These are phyloP conservation scores for Vicugna pacos DNA, from an alignment of 2,113 vertebrate species.

Conservation along the genomic window DNA sequence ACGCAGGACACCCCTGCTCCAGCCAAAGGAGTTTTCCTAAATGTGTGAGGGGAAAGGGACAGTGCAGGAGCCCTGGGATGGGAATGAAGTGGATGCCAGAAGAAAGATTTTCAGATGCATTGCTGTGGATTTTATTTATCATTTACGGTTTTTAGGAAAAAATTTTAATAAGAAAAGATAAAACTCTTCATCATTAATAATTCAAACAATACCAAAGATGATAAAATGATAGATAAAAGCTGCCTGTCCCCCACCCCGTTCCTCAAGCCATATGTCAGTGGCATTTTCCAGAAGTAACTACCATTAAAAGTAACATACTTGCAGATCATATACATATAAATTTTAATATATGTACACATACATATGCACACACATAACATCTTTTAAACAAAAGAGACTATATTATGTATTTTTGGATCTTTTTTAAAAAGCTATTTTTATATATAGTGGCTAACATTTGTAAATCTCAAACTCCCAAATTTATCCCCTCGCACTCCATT, in stretches of 20 bases:
- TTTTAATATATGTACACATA: not conserved
- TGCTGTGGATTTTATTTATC: not conserved
- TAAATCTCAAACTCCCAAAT: no score
- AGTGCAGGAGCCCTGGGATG: not conserved
- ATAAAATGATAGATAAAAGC: not conserved
- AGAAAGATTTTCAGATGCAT: not conserved
- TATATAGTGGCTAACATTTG: no score
- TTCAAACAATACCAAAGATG: not conserved
- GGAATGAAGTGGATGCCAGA: not conserved
- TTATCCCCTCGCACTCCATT: no score
- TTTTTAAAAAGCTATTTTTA: no score
- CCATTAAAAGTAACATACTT: not conserved
- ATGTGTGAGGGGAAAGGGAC: not conserved
- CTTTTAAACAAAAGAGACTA: not conserved
- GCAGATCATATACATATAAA: not conserved
- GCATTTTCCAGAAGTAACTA: constrained; percentile 20
- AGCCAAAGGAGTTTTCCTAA: not conserved
- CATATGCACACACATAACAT: not conserved
- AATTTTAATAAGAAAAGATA: not conserved
- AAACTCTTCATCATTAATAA: constrained; percentile 20
- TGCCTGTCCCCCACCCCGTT: not conserved
- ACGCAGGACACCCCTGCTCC: not conserved
- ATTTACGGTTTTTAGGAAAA: not conserved
- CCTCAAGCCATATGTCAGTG: not conserved
- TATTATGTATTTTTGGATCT: not conserved